Percentiles rank a stretch among this genome's conserved stretches.
phyloP scores from a whole-genome alignment of 2,888 invertebrate genomes.

The Eumacrocentrus americanus region DNA sequence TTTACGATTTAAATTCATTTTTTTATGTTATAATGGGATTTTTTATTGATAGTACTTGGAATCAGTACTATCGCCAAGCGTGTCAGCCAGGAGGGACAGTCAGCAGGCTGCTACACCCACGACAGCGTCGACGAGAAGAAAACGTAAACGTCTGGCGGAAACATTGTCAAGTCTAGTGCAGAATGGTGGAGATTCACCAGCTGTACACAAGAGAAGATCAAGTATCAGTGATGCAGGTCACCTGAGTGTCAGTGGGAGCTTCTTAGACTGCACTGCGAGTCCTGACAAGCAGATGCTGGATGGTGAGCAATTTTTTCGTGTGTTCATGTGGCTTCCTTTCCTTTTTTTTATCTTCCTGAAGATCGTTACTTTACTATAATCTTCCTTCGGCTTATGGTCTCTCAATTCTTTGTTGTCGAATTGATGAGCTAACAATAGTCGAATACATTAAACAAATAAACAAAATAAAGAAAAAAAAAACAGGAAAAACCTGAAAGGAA shows the following conservation, averaged over 20 bases:
- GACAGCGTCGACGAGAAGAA: constrained; percentile 69
- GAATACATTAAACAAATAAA: constrained; percentile 1
- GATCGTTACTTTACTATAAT: constrained; percentile 9
- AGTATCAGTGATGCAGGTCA: constrained; percentile 86
- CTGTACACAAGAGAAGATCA: constrained; percentile 79
- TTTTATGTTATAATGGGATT: neutral
- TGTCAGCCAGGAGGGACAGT: constrained; percentile 65
- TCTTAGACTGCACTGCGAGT: constrained; percentile 86
- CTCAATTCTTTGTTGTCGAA: constrained; percentile 2
- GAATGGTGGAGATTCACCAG: constrained; percentile 63
- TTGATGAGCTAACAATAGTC: too few relatives aligned
- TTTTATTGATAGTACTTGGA: constrained; percentile 61
- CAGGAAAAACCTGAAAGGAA: neutral
- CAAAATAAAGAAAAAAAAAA: neutral
- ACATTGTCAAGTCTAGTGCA: constrained; percentile 67
- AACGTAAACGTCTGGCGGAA: constrained; percentile 80
- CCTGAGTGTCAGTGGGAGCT: constrained; percentile 84
- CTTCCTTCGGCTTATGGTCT: constrained; percentile 48
- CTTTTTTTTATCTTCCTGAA: neutral
- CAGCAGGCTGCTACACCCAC: constrained; percentile 63
- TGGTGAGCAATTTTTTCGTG: constrained; percentile 46
- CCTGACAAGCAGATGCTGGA: constrained; percentile 69
- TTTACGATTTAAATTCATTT: constrained; percentile 16
- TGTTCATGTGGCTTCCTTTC: neutral
- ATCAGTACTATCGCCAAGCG: constrained; percentile 62